Evolutionary conservation across 2,797 vertebrate species (phyloP), one percentile per base, ranked within the genome.

Genomic region (Sebastes dallii): DNA sequence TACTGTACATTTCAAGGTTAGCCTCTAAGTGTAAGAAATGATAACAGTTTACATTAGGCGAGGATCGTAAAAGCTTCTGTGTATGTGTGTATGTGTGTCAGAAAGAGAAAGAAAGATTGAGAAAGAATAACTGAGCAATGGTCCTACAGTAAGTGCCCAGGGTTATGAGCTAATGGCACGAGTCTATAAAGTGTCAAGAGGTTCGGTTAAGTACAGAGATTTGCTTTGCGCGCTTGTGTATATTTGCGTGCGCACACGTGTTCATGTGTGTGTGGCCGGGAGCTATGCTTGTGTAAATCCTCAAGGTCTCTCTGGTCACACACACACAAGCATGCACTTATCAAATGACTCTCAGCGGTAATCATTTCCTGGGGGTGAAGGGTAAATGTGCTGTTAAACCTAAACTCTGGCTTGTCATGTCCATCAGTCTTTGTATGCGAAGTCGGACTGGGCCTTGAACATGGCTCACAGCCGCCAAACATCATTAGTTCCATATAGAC

Each of bases 321-420:
- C 85, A 77, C 85, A 80, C 36, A 72, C 67, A 74, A 64, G 60
- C 20, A 20, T 56, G 70, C 79, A 83, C 89, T 88, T 80, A 85
- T 93, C 88, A 91, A 87, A 90, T 85, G 82, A 85, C 66, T 85
- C 88, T 83, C 55, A 39, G 78, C 60, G 13, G 87, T 87, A 87
- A 91, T 89, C 72, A 84, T 85, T 85, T 88, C 86, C 80, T 65
- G 30, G 20, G 76, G 81, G 86, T 90, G 86, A 90, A 90, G 91
- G 88, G 83, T 85, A 90, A 85, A 81, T 84, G 86, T 88, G 85
- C 73, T 81, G 77, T 91, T 87, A 90, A 85, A 85, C 76, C 86
- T 82, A 88, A 88, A 89, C 74, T 81, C 68, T 13, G 14, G 60
- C 66, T 86, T 88, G 87, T 86, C 82, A 68, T 75, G 67, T 86